Percentiles rank a stretch among this genome's conserved stretches.
These are phyloP conservation scores for Propithecus deckenii DNA, from an alignment of 2,797 vertebrate species.

Conservation along the genomic window DNA sequence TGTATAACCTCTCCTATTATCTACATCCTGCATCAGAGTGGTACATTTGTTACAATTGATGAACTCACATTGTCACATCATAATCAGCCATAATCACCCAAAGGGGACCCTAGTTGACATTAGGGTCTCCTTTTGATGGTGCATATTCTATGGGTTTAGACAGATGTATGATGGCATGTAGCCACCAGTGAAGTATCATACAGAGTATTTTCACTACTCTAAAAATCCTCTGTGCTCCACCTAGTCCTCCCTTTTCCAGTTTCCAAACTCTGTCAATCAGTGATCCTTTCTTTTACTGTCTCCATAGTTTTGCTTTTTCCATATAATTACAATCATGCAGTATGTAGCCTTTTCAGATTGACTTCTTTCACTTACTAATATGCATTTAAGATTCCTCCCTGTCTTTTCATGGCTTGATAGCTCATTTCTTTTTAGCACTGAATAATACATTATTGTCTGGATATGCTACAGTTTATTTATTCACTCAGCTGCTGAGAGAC, in stretches of 20 bases:
- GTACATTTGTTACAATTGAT: background rate
- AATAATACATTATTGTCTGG: background rate
- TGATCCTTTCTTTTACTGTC: background rate
- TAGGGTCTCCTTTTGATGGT: background rate
- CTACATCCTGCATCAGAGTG: background rate
- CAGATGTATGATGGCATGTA: background rate
- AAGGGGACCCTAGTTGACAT: no score
- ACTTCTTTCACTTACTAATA: background rate
- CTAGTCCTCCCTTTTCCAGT: background rate
- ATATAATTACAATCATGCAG: background rate
- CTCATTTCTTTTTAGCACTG: background rate
- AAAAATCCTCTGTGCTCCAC: background rate
- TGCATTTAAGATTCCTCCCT: background rate
- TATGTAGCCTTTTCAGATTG: background rate
- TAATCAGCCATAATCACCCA: background rate
- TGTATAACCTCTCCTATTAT: background rate
- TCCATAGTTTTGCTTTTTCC: background rate
- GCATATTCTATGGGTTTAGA: background rate
- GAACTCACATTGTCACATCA: no score
- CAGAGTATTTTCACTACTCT: background rate
- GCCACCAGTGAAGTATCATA: background rate
- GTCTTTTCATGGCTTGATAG: background rate
- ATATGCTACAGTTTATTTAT: background rate
- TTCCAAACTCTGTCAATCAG: background rate
- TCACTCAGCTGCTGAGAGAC: background rate